Evolutionary conservation across 2,113 vertebrate genomes (phyloP).

Genomic region (Romanogobio albipinnatus): DNA sequence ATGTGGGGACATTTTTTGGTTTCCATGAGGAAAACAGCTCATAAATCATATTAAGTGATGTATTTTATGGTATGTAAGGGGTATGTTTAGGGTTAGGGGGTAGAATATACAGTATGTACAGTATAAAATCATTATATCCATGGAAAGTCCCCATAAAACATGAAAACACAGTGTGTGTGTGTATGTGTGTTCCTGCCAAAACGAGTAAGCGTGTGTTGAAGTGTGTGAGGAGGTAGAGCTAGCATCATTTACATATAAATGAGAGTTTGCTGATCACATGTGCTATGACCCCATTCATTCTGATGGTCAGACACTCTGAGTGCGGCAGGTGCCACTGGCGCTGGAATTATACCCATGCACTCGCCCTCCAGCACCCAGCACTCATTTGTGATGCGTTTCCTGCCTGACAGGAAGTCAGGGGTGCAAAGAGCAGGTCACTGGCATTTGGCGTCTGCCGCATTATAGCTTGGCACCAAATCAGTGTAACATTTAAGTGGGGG

Average conservation of each 20-base stretch:
- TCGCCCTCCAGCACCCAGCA: constrained; percentile 42
- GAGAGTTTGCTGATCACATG: constrained; percentile 57
- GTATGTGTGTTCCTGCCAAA: neutral
- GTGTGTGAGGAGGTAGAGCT: neutral
- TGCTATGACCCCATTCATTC: constrained; percentile 60
- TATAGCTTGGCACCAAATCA: constrained; percentile 51
- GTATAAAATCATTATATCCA: too few relatives aligned
- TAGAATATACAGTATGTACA: too few relatives aligned
- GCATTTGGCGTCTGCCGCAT: constrained; percentile 49
- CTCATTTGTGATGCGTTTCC: constrained; percentile 58
- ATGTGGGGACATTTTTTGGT: too few relatives aligned
- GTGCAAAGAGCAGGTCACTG: constrained; percentile 52
- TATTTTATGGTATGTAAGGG: too few relatives aligned
- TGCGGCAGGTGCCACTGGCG: constrained; percentile 45
- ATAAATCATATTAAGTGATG: too few relatives aligned
- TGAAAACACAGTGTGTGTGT: neutral
- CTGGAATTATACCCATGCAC: constrained; percentile 47
- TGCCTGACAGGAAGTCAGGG: constrained; percentile 55
- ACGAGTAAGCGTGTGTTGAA: neutral
- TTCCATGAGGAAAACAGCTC: too few relatives aligned
- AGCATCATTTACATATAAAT: constrained; percentile 64
- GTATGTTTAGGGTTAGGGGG: too few relatives aligned
- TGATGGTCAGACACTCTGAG: constrained; percentile 47
- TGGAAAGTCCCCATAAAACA: too few relatives aligned
- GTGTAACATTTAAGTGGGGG: constrained; percentile 52